Conservation (phyloP, 2,888 invertebrate genomes). For the Brenthis ino region DNA sequence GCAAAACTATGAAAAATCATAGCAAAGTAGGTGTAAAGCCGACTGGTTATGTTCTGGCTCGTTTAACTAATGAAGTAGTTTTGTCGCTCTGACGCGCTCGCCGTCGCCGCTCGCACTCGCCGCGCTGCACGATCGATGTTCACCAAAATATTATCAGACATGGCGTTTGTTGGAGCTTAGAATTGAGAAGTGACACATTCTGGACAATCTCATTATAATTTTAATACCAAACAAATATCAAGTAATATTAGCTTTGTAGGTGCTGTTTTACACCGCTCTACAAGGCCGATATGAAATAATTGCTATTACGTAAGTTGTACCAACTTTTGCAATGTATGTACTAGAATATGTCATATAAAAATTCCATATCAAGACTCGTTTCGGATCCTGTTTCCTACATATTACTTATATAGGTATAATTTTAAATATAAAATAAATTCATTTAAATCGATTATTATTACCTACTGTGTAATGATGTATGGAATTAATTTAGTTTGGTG, state of each 20-base stretch:
- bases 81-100: constrained; percentile 23
- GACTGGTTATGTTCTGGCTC: constrained; percentile 26
- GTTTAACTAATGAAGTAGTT: constrained; percentile 28
- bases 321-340: constrained; percentile 1
- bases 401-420: background rate
- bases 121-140: background rate
- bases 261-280: too few species aligned
- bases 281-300: background rate
- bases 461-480: too few species aligned
- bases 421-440: background rate
- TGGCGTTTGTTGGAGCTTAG: constrained; percentile 10
- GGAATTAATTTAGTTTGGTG: too few species aligned
- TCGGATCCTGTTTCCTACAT: constrained; percentile 3
- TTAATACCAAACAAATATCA: background rate
- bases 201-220: background rate
- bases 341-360: background rate
- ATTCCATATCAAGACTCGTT: background rate
- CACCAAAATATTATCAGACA: constrained; percentile 5
- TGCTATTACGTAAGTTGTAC: constrained; percentile 3
- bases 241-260: too few species aligned
- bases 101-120: background rate
- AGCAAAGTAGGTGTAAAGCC: background rate
- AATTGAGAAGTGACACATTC: background rate
- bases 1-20: background rate
- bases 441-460: too few species aligned